Conservation (phyloP, 64 coral and sea anemone species). For the Stylophora pistillata region DNA sequence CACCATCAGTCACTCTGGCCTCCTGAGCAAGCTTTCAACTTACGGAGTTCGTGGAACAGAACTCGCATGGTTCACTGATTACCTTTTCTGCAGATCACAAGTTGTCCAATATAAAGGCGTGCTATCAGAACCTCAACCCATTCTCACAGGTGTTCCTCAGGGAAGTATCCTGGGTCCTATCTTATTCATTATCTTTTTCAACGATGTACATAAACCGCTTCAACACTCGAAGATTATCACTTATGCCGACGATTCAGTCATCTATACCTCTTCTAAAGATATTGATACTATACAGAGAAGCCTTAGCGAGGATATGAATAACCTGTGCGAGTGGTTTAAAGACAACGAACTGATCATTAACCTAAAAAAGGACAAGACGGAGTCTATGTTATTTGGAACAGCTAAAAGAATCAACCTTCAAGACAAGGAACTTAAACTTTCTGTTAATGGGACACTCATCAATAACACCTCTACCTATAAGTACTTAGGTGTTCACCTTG, state of each 20-base stretch:
- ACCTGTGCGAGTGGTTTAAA: too few species aligned
- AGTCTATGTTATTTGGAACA: too few species aligned
- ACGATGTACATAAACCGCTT: slow-evolving; percentile 13
- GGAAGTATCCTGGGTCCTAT: slow-evolving; percentile 24
- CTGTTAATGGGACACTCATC: too few species aligned
- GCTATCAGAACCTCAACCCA: slow-evolving; percentile 17
- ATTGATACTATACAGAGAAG: slow-evolving; percentile 29
- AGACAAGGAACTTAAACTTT: too few species aligned
- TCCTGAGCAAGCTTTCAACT: slow-evolving; percentile 31
- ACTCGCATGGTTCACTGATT: slow-evolving; percentile 56
- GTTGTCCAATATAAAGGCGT: slow-evolving; percentile 31
- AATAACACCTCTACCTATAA: too few species aligned
- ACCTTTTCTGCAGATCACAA: slow-evolving; percentile 33
- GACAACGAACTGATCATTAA: too few species aligned
- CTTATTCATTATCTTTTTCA: slow-evolving; percentile 29
- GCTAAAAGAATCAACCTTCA: too few species aligned
- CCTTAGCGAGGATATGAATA: slow-evolving; percentile 35
- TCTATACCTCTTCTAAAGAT: slow-evolving; percentile 29
- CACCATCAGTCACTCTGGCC: slow-evolving; percentile 27
- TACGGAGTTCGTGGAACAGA: slow-evolving; percentile 41
- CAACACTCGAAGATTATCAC: slow-evolving; percentile 37
- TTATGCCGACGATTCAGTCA: slow-evolving; percentile 34
- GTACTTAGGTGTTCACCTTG: too few species aligned
- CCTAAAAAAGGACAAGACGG: too few species aligned
- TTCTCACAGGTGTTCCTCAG: slow-evolving; percentile 33